These are phyloP conservation scores for Erethizon dorsatum DNA, from an alignment of 2,797 vertebrate species.

Conservation along the genomic window DNA sequence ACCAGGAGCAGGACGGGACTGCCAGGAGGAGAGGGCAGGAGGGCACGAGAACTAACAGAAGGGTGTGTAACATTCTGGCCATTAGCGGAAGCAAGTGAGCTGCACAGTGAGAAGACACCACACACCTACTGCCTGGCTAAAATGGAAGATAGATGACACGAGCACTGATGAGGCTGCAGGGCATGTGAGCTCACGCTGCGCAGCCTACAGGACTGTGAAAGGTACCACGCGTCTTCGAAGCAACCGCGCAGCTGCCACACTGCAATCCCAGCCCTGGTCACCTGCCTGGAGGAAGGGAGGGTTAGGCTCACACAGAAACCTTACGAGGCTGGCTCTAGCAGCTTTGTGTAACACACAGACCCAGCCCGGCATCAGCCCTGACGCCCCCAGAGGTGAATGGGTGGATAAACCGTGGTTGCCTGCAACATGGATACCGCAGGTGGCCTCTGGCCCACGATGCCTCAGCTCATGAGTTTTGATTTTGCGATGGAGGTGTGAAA, in stretches of 20 bases:
- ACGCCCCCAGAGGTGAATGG: background rate
- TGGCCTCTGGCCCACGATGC: background rate
- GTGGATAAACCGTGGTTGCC: background rate
- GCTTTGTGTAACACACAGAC: background rate
- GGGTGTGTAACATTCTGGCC: background rate
- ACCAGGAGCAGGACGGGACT: background rate
- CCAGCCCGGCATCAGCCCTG: background rate
- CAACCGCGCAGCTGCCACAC: background rate
- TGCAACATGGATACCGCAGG: no score
- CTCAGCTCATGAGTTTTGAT: background rate
- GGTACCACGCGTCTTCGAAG: background rate
- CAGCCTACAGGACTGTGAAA: no score
- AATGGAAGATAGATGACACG: background rate
- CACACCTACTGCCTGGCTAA: background rate
- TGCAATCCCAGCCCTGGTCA: background rate
- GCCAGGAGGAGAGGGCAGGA: background rate
- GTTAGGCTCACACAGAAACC: background rate
- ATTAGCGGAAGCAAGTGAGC: background rate
- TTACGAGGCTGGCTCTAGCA: background rate
- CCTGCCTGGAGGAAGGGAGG: background rate
- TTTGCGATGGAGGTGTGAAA: background rate
- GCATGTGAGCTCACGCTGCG: no score
- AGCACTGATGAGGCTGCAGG: background rate
- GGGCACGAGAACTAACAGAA: background rate
- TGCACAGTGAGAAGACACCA: background rate